Conservation (phyloP, 2,113 vertebrate species). For the Indri indri region DNA sequence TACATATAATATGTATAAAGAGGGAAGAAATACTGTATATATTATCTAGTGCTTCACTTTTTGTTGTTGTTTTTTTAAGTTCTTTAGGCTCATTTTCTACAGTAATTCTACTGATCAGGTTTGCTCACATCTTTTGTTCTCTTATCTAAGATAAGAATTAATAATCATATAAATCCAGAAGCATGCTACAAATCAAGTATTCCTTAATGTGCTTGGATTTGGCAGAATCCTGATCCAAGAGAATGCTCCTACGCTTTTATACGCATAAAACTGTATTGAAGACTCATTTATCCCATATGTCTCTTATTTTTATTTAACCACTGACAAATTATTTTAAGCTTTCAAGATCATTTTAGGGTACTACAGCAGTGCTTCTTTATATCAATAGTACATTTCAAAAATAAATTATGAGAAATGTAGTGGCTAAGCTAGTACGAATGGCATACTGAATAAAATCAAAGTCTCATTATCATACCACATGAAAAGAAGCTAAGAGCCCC, state of each 20-base stretch:
- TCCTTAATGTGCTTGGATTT: constrained; percentile 57
- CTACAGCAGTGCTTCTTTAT: constrained; percentile 56
- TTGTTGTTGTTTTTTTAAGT: neutral
- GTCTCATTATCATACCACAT: constrained; percentile 65
- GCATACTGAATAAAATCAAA: constrained; percentile 74
- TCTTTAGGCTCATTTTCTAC: constrained; percentile 13
- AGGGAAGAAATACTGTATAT: neutral
- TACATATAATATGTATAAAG: constrained; percentile 48
- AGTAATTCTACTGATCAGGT: constrained; percentile 46
- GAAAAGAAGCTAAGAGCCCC: constrained; percentile 61
- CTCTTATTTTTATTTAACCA: constrained; percentile 72
- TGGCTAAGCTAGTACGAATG: constrained; percentile 60
- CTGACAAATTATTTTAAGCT: constrained; percentile 53
- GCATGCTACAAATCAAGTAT: neutral
- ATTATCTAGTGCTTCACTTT: constrained; percentile 52
- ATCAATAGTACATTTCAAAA: constrained; percentile 73
- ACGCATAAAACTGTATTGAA: constrained; percentile 41
- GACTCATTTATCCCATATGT: constrained; percentile 68
- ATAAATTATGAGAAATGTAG: constrained; percentile 71
- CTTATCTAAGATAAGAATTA: constrained; percentile 60
- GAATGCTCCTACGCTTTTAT: constrained; percentile 51
- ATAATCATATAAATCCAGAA: constrained; percentile 47
- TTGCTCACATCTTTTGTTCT: constrained; percentile 64
- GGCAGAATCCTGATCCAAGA: constrained; percentile 57
- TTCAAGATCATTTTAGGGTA: constrained; percentile 69